Evolutionary conservation across 2,888 invertebrate genomes (phyloP).

Genomic region (Standfussiana lucernea): DNA sequence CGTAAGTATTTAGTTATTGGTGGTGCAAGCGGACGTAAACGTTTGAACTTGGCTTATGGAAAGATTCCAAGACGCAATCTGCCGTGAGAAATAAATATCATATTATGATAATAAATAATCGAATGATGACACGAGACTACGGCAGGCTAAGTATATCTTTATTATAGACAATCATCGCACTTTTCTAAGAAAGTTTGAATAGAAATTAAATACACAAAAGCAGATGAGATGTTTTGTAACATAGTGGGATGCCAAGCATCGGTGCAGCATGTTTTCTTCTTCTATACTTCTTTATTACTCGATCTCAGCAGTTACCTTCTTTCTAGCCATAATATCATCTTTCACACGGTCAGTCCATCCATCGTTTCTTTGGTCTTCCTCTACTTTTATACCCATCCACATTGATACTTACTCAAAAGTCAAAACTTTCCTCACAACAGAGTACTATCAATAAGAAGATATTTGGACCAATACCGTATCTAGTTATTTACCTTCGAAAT

Average conservation of each 20-base stretch:
- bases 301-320: no score
- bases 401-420: no score
- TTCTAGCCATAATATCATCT: no score
- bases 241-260: not conserved
- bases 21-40: not conserved
- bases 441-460: slow-evolving; percentile 24
- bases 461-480: slow-evolving; percentile 19
- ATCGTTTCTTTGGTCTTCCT: no score
- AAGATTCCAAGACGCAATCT: slow-evolving; percentile 9
- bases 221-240: not conserved
- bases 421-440: no score
- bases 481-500: slow-evolving; percentile 13
- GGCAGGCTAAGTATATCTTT: not conserved
- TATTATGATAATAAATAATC: slow-evolving; percentile 15
- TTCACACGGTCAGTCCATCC: no score
- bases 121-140: not conserved
- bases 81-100: not conserved
- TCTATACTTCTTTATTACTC: no score
- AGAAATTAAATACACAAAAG: not conserved
- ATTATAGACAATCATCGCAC: not conserved
- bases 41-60: slow-evolving; percentile 12
- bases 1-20: not conserved
- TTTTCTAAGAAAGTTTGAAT: not conserved
- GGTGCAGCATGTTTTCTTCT: no score
- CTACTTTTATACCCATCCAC: no score